Percentiles rank a stretch among this genome's conserved stretches.
phyloP scores from a whole-genome alignment of 2,797 vertebrate species.

The Zalophus californianus region DNA sequence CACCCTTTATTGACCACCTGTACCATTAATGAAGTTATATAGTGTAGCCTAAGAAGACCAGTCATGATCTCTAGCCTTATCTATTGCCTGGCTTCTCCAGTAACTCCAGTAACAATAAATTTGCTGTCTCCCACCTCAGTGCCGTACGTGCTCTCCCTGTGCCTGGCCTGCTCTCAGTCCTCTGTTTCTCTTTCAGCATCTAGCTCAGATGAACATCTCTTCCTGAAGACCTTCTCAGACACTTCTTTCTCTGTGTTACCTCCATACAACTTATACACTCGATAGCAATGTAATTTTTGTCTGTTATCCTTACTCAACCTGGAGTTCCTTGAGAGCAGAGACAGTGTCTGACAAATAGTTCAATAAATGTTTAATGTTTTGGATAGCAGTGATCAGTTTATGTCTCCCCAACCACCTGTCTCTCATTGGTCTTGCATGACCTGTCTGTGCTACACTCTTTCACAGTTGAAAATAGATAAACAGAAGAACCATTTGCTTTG shows the following conservation, averaged over 20 bases:
- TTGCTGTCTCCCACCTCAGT: background rate
- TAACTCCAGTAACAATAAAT: background rate
- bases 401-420: background rate
- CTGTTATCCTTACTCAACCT: background rate
- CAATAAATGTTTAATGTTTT: constrained; percentile 40
- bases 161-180: background rate
- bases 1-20: background rate
- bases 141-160: background rate
- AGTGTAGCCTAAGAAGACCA: background rate
- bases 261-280: background rate
- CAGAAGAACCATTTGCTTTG: constrained; percentile 33
- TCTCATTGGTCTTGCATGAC: background rate
- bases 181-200: background rate
- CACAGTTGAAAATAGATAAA: constrained; percentile 46
- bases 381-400: constrained; percentile 34
- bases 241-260: background rate
- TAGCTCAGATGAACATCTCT: background rate
- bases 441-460: constrained; percentile 17
- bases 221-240: background rate
- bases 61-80: background rate
- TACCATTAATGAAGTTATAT: constrained; percentile 16
- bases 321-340: constrained; percentile 60
- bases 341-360: constrained; percentile 43
- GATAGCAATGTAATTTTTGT: constrained; percentile 3
- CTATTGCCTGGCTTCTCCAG: background rate